Conservation (phyloP, 2,113 vertebrate genomes). For the Pteruthius melanotis region DNA sequence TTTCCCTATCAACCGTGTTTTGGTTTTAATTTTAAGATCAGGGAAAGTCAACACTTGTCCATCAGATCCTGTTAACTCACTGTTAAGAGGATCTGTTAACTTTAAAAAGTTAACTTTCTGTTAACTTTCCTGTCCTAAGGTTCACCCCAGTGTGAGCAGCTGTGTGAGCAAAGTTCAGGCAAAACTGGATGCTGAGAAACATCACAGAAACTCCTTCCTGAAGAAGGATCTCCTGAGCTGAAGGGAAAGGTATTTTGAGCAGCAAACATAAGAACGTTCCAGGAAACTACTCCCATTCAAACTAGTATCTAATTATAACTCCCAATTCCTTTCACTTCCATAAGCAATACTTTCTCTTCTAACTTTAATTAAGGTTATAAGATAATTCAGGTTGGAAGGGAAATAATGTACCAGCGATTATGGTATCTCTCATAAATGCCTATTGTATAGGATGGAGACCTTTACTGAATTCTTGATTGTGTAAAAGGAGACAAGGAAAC, state of each 20-base stretch:
- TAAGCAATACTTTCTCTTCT: neutral
- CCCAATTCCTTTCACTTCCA: neutral
- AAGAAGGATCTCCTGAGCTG: neutral
- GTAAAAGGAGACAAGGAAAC: neutral
- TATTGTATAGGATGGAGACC: neutral
- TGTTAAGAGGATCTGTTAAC: no score
- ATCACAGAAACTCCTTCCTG: neutral
- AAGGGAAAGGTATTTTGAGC: constrained; percentile 8
- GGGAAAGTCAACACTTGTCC: no score
- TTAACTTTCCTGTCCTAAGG: no score
- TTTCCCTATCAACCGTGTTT: no score
- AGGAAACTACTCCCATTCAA: neutral
- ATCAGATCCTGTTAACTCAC: neutral
- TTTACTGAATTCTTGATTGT: neutral
- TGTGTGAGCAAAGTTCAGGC: neutral
- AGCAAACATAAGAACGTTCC: neutral
- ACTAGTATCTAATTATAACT: neutral
- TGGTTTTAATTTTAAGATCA: no score
- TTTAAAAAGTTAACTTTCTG: no score
- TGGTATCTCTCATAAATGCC: neutral
- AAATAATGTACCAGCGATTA: neutral
- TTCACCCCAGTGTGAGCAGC: neutral
- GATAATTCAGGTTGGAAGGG: neutral
- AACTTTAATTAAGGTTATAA: neutral
- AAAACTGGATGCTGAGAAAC: neutral